phyloP scores from a whole-genome alignment of 1,140 invertebrate genomes.

The Tetramorium alpestre region DNA sequence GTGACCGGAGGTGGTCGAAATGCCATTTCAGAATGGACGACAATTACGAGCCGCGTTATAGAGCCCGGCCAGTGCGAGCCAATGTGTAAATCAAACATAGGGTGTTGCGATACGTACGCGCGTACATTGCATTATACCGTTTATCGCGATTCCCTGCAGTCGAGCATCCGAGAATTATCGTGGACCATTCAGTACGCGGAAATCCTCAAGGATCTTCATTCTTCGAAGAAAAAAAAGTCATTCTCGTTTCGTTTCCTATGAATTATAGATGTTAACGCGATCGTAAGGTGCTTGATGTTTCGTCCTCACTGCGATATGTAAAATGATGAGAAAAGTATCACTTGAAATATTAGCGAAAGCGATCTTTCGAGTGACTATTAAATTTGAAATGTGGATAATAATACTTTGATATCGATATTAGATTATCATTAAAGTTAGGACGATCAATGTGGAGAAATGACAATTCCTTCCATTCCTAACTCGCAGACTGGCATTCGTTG shows the following conservation, averaged over 20 bases:
- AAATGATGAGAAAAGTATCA: background rate
- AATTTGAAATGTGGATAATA: background rate
- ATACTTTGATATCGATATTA: background rate
- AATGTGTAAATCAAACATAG: slow-evolving; percentile 59
- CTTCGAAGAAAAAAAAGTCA: background rate
- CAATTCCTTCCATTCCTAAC: slow-evolving; percentile 14
- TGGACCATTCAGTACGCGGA: background rate
- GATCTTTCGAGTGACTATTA: background rate
- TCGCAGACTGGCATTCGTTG: background rate
- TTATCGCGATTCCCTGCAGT: slow-evolving; percentile 37
- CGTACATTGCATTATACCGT: slow-evolving; percentile 5
- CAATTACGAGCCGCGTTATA: slow-evolving; percentile 57
- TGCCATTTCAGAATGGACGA: slow-evolving; percentile 66
- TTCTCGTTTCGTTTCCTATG: background rate
- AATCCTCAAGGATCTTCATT: background rate
- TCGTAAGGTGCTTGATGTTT: background rate
- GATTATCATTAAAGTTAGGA: slow-evolving; percentile 1
- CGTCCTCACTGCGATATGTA: background rate
- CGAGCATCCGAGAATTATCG: slow-evolving; percentile 30
- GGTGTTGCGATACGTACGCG: slow-evolving; percentile 52
- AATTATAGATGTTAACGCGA: background rate
- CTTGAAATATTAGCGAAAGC: background rate
- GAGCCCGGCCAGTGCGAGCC: slow-evolving; percentile 23
- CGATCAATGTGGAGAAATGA: background rate
- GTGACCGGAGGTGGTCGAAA: slow-evolving; percentile 58